Conservation (phyloP, 2,888 invertebrate genomes). For the Plusia festucae region DNA sequence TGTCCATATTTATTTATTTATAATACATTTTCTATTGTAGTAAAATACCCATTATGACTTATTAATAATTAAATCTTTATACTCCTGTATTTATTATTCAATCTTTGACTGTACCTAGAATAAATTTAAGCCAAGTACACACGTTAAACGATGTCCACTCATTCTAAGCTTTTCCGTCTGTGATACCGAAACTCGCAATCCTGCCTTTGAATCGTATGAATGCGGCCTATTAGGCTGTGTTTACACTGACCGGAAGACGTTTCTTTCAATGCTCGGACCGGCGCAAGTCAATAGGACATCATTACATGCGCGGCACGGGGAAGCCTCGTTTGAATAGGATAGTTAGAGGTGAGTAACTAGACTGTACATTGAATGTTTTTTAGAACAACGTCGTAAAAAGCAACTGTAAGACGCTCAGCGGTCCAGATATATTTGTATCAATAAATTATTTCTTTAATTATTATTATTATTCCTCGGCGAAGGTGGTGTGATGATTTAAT, state of each 20-base stretch:
- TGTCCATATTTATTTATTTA: no score
- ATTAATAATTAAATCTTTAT: neutral
- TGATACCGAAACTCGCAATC: slow-evolving; percentile 65
- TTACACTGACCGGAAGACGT: slow-evolving; percentile 85
- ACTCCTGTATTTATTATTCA: neutral
- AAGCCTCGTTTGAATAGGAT: slow-evolving; percentile 56
- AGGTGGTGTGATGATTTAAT: no score
- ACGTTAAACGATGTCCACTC: slow-evolving; percentile 46
- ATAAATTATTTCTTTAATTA: no score
- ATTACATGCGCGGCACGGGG: slow-evolving; percentile 72
- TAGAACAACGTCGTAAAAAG: no score
- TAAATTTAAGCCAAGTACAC: slow-evolving; percentile 14
- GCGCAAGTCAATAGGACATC: slow-evolving; percentile 82
- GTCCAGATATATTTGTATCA: no score
- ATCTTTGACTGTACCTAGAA: slow-evolving; percentile 1
- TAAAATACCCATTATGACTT: no score
- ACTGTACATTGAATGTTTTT: no score
- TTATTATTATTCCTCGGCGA: no score
- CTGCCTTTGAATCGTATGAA: slow-evolving; percentile 68
- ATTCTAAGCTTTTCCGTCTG: slow-evolving; percentile 31
- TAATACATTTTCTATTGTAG: no score
- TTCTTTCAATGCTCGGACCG: slow-evolving; percentile 84
- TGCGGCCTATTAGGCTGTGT: slow-evolving; percentile 79
- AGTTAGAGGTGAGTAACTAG: slow-evolving; percentile 28
- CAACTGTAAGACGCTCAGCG: no score